These are phyloP conservation scores for Alethe castanea DNA, from an alignment of 2,113 vertebrate species.

Conservation along the genomic window DNA sequence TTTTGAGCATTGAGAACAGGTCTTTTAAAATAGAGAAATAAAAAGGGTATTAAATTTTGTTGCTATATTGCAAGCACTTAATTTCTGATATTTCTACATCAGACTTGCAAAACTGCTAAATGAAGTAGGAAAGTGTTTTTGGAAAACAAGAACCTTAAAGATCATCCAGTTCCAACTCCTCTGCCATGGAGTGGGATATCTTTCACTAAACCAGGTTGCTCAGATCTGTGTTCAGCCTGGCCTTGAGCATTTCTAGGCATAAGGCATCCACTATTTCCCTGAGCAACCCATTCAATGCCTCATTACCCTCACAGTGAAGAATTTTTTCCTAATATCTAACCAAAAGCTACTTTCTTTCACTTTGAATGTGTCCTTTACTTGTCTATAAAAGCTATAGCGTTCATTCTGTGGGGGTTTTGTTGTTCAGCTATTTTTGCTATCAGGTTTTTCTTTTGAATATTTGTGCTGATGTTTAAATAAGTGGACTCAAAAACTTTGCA, in stretches of 20 bases:
- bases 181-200: not conserved
- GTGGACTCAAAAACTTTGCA: not conserved
- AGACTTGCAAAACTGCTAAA: not conserved
- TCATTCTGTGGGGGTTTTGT: not conserved
- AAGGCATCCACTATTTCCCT: not conserved
- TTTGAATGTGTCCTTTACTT: not conserved
- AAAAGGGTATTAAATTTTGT: not conserved
- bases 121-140: not conserved
- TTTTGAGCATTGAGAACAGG: not conserved
- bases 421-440: not conserved
- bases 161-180: not conserved
- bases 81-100: not conserved
- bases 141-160: not conserved
- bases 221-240: not conserved
- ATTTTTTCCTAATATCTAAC: not conserved
- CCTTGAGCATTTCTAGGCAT: not conserved
- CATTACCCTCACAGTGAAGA: not conserved
- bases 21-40: not conserved
- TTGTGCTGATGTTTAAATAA: not conserved
- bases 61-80: not conserved
- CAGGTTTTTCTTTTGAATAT: not conserved
- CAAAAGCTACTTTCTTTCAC: not conserved
- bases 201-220: not conserved
- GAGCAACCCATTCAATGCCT: not conserved
- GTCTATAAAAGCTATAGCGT: not conserved